Base-by-base conservation (phyloP, 2,888 invertebrate species). In the Oeneis ivallda region DNA sequence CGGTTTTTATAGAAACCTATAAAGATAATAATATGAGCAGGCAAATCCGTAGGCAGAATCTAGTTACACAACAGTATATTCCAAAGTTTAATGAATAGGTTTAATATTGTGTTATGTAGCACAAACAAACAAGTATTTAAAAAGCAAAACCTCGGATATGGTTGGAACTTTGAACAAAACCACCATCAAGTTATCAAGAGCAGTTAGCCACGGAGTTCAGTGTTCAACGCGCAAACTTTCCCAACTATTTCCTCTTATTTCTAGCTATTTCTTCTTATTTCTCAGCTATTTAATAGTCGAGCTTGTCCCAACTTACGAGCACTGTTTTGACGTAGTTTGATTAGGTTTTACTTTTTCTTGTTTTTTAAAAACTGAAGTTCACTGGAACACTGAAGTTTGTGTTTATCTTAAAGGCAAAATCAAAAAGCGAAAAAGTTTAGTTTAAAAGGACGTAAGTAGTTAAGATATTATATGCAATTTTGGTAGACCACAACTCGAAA, bases 241-340 rank as follows among this genome's bases (percentile, higher is more conserved):
- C 15, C 34, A 56, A 56, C 58, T 58, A 58, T 58, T 47, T 58
- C 56, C 56, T 56, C 58, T 58, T 58, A 58, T 58, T 58, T 47
- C 45, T 47, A 45, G 15, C 58, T 47, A 58, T 58, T 58, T 58
- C 56, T 56, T 56, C 58, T 58, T 58, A 58, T 58, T 58, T 47
- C 45, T 34, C 58, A 58, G 58, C 58, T 58, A 58, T 58, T 58
- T 58, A 47, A 58, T 47, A 34, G 32, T 47, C 45, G 45, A 45
- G 34, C 58, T 58, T 58, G 58, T 58, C 58, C 58, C 47, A 34
- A 45, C 45, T 58, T 45, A 45, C 8, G 58, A 58, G 52, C 34
- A 43, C 34, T 57, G 63, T 58, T 58, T 41, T 64, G 64, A 64
- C 64, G 41, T 52, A 45, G 26, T 53, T 64, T 64, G 58, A 64